A percentile compares a stretch with the other conserved stretches of the same genome.
These are phyloP conservation scores for Capreolus pygargus DNA, from an alignment of 2,113 vertebrate species.

Conservation along the genomic window DNA sequence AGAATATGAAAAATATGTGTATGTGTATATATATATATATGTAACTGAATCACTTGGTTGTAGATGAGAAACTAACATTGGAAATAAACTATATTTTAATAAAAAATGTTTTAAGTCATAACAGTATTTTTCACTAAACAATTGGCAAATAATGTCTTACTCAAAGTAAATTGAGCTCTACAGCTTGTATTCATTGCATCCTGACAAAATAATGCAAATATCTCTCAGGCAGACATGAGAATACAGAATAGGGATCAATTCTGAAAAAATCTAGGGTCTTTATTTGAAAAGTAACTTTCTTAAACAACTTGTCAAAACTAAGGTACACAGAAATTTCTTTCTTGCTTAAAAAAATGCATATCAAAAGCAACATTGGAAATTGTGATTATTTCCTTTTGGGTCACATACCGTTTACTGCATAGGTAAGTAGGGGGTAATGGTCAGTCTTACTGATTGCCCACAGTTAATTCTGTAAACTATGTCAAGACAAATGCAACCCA, in stretches of 20 bases:
- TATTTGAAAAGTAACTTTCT: slow-evolving; percentile 20
- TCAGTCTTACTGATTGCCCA: background rate
- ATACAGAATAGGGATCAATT: background rate
- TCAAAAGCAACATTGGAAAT: background rate
- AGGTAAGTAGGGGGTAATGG: background rate
- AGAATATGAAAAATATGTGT: background rate
- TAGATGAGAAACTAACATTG: background rate
- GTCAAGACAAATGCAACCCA: background rate
- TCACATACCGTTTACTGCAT: background rate
- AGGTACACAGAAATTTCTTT: background rate
- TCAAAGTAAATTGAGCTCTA: background rate
- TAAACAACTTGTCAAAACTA: background rate
- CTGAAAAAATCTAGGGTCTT: background rate
- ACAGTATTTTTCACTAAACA: background rate
- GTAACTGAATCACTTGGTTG: background rate
- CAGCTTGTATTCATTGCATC: background rate
- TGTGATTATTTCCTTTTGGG: background rate
- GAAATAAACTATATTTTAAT: background rate
- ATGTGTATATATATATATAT: background rate
- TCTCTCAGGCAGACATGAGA: background rate
- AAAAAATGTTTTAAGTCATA: background rate
- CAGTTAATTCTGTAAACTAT: background rate
- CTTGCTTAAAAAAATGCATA: background rate
- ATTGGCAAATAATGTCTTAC: background rate
- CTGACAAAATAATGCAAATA: background rate